Conservation (phyloP, 2,888 invertebrate species). For the Philereme vetulata region DNA sequence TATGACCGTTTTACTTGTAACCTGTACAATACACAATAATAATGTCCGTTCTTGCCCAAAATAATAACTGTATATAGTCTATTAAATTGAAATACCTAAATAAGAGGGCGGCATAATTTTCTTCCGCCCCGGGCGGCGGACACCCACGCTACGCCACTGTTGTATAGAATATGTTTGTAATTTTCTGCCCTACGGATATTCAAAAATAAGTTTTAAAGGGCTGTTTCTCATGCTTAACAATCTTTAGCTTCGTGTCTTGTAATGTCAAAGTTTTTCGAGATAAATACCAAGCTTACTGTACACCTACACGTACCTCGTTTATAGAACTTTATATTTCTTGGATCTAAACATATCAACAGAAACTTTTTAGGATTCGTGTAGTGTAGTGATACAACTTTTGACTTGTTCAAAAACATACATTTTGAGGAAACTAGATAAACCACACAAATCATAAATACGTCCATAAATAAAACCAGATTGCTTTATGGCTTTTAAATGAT, state of each 20-base stretch:
- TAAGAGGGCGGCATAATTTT: no score
- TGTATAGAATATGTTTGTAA: background rate
- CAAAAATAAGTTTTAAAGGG: background rate
- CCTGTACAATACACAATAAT: no score
- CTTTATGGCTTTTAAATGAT: constrained; percentile 24
- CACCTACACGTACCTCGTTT: background rate
- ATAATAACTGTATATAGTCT: no score
- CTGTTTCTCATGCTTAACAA: background rate
- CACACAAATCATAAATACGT: constrained; percentile 6
- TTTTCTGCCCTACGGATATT: background rate
- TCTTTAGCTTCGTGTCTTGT: background rate
- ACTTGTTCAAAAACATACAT: background rate
- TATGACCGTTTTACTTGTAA: no score
- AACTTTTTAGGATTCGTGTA: background rate
- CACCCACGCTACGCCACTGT: no score
- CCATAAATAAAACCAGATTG: constrained; percentile 12
- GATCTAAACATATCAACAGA: background rate
- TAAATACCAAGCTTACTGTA: background rate
- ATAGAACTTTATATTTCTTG: background rate
- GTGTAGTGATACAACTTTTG: background rate
- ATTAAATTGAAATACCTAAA: no score
- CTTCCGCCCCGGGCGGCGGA: no score
- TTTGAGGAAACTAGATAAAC: constrained; percentile 1
- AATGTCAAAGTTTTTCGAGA: background rate
- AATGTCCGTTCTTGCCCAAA: no score